Conservation (phyloP, 2,888 invertebrate genomes). For the Anodontia alba region DNA sequence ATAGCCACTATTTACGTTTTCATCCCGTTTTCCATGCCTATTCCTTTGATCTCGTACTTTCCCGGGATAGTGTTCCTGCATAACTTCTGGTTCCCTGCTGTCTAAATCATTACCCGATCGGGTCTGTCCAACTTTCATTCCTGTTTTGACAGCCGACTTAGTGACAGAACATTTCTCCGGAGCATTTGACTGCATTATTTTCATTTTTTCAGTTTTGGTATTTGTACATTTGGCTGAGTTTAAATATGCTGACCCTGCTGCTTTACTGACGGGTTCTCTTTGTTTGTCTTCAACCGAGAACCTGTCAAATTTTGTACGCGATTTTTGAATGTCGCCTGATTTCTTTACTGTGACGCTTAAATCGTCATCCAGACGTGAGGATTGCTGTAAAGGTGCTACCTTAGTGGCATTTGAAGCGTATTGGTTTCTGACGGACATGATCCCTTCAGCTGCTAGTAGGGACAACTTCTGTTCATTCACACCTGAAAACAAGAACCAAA, state of each 20-base stretch:
- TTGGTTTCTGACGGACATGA: constrained; percentile 48
- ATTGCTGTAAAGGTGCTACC: constrained; percentile 41
- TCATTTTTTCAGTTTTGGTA: too few relatives aligned
- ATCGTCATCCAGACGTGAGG: constrained; percentile 17
- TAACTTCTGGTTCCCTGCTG: too few relatives aligned
- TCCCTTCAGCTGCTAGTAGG: background rate
- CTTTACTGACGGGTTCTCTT: too few relatives aligned
- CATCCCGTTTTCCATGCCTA: background rate
- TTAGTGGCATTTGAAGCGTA: constrained; percentile 44
- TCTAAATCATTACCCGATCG: too few relatives aligned
- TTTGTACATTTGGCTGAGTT: too few relatives aligned
- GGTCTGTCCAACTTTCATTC: too few relatives aligned
- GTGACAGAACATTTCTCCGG: too few relatives aligned
- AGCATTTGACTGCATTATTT: too few relatives aligned
- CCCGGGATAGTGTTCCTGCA: background rate
- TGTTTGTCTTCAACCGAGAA: too few relatives aligned
- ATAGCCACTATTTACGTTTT: background rate
- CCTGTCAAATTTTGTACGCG: too few relatives aligned
- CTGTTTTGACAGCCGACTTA: too few relatives aligned
- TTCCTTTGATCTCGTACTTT: background rate
- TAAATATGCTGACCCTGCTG: too few relatives aligned
- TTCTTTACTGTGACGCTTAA: constrained; percentile 24
- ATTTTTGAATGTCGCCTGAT: background rate
- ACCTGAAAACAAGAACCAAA: background rate
- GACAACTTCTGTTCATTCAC: background rate